Percentiles rank a stretch among this genome's conserved stretches.
phyloP scores from a whole-genome alignment of 2,888 invertebrate genomes.

The Esperia sulphurella region DNA sequence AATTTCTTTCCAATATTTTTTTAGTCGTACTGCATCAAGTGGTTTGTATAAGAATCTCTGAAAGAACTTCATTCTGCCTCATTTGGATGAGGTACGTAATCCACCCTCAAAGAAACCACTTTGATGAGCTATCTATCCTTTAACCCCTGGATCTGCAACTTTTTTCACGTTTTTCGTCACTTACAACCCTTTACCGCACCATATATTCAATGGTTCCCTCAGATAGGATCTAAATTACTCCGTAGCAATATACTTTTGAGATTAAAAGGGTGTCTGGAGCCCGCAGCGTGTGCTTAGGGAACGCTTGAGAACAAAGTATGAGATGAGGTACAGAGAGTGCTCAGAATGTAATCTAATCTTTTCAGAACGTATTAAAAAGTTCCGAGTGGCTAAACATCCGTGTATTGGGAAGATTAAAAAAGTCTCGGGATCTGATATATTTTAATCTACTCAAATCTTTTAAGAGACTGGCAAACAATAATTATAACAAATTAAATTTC shows the following conservation, averaged over 20 bases:
- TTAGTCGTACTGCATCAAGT: background rate
- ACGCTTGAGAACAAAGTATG: slow-evolving; percentile 8
- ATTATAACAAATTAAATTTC: too few species aligned
- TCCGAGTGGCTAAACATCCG: too few species aligned
- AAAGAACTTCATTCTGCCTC: slow-evolving; percentile 1
- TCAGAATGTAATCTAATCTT: background rate
- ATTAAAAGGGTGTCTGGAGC: slow-evolving; percentile 73
- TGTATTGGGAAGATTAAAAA: too few species aligned
- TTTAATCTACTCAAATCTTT: too few species aligned
- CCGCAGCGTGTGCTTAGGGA: slow-evolving; percentile 39
- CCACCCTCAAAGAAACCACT: slow-evolving; percentile 14
- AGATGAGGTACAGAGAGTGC: background rate
- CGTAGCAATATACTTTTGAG: slow-evolving; percentile 65
- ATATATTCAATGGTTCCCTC: slow-evolving; percentile 59
- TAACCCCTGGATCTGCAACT: slow-evolving; percentile 46
- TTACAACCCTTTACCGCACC: slow-evolving; percentile 47
- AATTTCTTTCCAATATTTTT: too few species aligned
- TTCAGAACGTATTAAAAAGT: background rate
- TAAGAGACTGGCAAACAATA: too few species aligned
- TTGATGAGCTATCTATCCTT: slow-evolving; percentile 33
- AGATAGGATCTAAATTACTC: slow-evolving; percentile 73
- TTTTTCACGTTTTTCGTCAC: slow-evolving; percentile 53
- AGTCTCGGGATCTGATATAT: too few species aligned
- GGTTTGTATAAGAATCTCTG: background rate
- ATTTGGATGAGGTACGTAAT: slow-evolving; percentile 6